Evolutionary conservation across 2,113 vertebrate species (phyloP).

Genomic region (Cyphomyrus plagiostoma): DNA sequence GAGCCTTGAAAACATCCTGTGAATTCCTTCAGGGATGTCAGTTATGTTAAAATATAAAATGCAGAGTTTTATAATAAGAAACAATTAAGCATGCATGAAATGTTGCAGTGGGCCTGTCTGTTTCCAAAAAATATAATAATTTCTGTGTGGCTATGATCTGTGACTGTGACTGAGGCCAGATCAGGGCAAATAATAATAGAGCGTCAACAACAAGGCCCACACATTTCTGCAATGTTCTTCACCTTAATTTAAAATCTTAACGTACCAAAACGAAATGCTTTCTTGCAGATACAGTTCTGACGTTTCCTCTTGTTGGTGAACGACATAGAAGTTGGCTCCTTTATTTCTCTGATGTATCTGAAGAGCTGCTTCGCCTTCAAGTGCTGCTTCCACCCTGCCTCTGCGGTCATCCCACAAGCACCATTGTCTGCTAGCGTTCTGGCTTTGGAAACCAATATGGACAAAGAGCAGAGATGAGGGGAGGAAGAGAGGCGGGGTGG

Average conservation of each 20-base stretch:
- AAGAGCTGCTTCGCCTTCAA: neutral
- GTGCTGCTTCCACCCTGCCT: neutral
- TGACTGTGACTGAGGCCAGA: neutral
- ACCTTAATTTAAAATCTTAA: neutral
- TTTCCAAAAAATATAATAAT: neutral
- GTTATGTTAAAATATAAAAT: neutral
- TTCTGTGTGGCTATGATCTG: neutral
- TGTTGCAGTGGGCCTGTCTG: neutral
- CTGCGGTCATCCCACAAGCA: constrained; percentile 27
- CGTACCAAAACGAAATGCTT: neutral
- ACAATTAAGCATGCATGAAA: neutral
- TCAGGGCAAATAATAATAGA: neutral
- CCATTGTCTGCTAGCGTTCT: constrained; percentile 31
- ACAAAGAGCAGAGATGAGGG: neutral
- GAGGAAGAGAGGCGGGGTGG: neutral
- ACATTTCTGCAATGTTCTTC: neutral
- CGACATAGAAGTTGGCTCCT: neutral
- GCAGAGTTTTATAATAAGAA: neutral
- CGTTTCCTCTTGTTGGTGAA: neutral
- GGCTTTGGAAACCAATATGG: neutral
- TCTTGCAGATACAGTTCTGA: neutral
- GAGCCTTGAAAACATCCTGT: constrained; percentile 15
- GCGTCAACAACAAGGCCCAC: neutral
- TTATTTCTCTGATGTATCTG: neutral
- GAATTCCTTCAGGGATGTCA: neutral